phyloP scores from a whole-genome alignment of 2,888 invertebrate genomes.

The Eumacrocentrus americanus region DNA sequence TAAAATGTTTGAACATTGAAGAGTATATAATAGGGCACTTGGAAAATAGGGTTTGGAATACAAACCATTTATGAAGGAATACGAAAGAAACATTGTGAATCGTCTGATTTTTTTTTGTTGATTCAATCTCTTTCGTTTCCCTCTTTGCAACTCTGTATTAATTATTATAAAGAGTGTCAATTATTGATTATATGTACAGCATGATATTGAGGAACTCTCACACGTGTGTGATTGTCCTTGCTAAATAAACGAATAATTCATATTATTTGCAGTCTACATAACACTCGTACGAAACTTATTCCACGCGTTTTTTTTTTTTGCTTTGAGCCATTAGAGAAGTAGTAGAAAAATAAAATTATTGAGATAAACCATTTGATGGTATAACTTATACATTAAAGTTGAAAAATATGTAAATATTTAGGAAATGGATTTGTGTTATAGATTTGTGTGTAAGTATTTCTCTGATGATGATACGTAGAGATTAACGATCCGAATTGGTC shows the following conservation, averaged over 20 bases:
- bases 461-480: neutral
- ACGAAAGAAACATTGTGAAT: conserved; percentile 11
- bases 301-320: conserved; percentile 23
- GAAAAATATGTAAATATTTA: conserved; percentile 32
- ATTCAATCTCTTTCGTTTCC: neutral
- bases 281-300: too few relatives aligned
- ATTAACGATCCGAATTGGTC: neutral
- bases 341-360: conserved; percentile 33
- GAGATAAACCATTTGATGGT: conserved; percentile 33
- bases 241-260: neutral
- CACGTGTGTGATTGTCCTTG: too few relatives aligned
- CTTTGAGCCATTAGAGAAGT: conserved; percentile 20
- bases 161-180: neutral
- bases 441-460: neutral
- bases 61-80: conserved; percentile 4
- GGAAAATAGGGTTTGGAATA: conserved; percentile 7
- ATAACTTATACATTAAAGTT: conserved; percentile 29
- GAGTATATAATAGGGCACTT: conserved; percentile 22
- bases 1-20: conserved; percentile 26
- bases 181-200: neutral
- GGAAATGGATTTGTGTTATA: conserved; percentile 28
- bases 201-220: too few relatives aligned
- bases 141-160: neutral
- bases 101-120: neutral
- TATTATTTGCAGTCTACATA: too few relatives aligned